A percentile compares a stretch with the other conserved stretches of the same genome.
Conservation (phyloP, 2,113 vertebrate genomes). For the Leptosomus discolor region DNA sequence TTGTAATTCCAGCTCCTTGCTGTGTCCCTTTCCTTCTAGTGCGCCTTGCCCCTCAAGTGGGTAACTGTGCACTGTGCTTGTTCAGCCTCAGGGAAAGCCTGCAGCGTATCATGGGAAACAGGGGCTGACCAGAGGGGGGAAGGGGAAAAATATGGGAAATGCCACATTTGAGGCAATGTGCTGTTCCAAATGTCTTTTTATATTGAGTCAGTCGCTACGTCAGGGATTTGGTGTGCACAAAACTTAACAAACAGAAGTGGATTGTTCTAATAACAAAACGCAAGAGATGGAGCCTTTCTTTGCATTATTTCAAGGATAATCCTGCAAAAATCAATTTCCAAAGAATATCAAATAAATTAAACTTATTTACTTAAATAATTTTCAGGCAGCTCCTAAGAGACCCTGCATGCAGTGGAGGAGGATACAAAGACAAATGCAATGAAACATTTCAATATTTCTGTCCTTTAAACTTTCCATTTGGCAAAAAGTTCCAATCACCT, state of each 20-base stretch:
- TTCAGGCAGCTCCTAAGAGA: neutral
- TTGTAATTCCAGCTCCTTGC: neutral
- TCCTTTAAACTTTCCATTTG: neutral
- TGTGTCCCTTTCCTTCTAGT: neutral
- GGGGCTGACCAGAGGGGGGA: accelerated
- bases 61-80: neutral
- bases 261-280: neutral
- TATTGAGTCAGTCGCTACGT: neutral
- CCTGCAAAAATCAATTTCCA: neutral
- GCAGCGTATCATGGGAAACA: accelerated
- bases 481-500: neutral
- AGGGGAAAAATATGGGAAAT: neutral
- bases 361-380: neutral
- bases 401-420: neutral
- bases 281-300: neutral
- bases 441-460: neutral
- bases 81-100: neutral
- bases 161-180: neutral
- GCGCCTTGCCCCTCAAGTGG: neutral
- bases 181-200: neutral
- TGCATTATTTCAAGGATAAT: neutral
- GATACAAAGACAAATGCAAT: neutral
- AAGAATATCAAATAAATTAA: neutral
- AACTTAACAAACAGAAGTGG: neutral
- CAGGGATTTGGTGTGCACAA: neutral